These are phyloP conservation scores for Cryptomyrus ogoouensis DNA, from an alignment of 2,113 vertebrate genomes.

Conservation along the genomic window DNA sequence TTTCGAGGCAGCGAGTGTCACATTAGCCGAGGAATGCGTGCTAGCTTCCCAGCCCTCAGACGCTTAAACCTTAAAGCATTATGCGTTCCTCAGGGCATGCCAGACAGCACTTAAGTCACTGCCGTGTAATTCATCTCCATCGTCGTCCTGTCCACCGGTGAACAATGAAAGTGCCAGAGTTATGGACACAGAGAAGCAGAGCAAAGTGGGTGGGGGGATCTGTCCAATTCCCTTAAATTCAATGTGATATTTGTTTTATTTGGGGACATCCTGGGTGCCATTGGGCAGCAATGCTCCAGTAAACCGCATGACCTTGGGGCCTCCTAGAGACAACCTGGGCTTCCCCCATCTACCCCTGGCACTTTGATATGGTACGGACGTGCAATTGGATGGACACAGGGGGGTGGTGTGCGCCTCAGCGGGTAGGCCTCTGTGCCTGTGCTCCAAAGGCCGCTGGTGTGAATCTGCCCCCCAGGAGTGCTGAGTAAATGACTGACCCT, in stretches of 20 bases:
- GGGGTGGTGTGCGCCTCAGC: background rate
- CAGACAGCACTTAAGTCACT: background rate
- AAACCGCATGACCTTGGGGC: background rate
- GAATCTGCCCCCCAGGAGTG: background rate
- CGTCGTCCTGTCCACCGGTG: conserved; percentile 2
- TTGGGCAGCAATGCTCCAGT: background rate
- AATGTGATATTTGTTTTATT: background rate
- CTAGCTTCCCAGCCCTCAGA: background rate
- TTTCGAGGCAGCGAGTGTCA: background rate
- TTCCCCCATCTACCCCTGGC: background rate
- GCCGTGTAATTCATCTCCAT: background rate
- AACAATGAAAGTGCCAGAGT: conserved; percentile 32
- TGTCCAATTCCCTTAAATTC: conserved; percentile 26
- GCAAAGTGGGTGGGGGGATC: conserved; percentile 36
- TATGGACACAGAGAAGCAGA: background rate
- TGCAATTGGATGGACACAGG: background rate
- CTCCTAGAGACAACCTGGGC: background rate
- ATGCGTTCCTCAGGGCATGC: background rate
- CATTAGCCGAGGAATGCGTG: background rate
- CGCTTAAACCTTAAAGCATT: background rate
- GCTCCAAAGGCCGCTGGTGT: background rate
- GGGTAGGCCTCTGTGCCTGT: background rate
- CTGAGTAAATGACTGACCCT: background rate
- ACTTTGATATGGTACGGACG: background rate
- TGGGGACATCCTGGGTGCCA: background rate